A percentile compares a stretch with the other conserved stretches of the same genome.
Evolutionary conservation across 2,113 vertebrate genomes (phyloP).

Genomic region (Dipodomys ordii): DNA sequence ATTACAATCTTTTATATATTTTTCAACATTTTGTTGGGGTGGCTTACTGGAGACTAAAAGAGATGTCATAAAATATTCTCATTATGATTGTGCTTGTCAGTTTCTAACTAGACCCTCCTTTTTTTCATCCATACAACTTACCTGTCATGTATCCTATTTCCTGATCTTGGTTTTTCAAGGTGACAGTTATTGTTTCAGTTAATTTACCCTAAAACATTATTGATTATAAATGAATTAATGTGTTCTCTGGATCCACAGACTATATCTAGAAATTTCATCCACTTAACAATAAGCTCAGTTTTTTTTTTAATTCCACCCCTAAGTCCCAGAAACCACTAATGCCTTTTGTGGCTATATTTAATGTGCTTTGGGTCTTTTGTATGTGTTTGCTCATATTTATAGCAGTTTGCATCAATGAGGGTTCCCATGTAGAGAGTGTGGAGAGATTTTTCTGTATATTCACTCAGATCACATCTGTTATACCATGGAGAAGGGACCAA

Average conservation of each 20-base stretch:
- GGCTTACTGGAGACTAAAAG: conserved; percentile 19
- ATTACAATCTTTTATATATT: background rate
- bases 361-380: conserved; percentile 14
- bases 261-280: conserved; percentile 31
- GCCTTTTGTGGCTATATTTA: conserved; percentile 48
- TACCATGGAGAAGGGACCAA: background rate
- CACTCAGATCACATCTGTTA: background rate
- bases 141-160: conserved; percentile 27
- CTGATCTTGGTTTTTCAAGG: conserved; percentile 52
- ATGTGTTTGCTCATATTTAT: conserved; percentile 40
- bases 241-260: conserved; percentile 33
- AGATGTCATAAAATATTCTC: conserved; percentile 29
- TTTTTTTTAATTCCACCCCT: background rate
- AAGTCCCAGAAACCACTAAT: conserved; percentile 55
- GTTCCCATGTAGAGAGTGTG: background rate
- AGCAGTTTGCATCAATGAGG: background rate
- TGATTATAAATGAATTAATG: conserved; percentile 62
- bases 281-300: conserved; percentile 1
- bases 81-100: background rate
- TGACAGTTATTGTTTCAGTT: conserved; percentile 50
- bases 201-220: conserved; percentile 55
- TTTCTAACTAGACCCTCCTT: conserved; percentile 8
- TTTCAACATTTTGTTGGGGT: conserved; percentile 22
- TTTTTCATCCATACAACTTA: conserved; percentile 36
- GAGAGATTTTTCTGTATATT: background rate